Conservation (phyloP, 2,113 vertebrate genomes). For the Podiceps cristatus region DNA sequence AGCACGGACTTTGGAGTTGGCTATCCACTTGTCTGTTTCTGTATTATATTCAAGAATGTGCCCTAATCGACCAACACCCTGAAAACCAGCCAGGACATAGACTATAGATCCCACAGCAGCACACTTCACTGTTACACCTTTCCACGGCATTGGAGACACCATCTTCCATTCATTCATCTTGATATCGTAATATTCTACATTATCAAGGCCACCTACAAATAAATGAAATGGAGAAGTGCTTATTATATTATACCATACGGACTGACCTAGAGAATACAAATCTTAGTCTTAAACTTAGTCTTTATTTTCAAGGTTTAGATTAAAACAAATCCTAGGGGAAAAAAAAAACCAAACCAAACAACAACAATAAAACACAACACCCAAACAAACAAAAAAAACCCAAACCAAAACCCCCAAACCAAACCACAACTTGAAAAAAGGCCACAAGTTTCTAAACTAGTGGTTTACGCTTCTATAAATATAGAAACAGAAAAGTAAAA, state of each 20-base stretch:
- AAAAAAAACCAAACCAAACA: not conserved
- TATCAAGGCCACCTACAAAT: conserved; percentile 91
- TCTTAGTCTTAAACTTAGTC: not conserved
- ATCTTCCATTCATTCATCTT: conserved; percentile 92
- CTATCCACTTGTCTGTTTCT: conserved; percentile 93
- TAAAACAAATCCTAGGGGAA: not conserved
- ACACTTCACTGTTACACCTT: conserved; percentile 95
- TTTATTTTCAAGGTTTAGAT: not conserved
- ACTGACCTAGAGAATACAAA: not conserved
- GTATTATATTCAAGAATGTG: conserved; percentile 95
- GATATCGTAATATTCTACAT: conserved; percentile 95
- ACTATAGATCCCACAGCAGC: conserved; percentile 90
- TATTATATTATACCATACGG: not conserved
- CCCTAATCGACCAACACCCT: conserved; percentile 94
- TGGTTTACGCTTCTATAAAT: not conserved
- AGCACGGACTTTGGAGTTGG: conserved; percentile 93
- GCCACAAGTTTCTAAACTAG: not conserved
- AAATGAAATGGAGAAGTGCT: conserved; percentile 41
- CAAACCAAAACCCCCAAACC: no score
- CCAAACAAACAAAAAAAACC: no score
- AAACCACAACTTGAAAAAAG: not conserved
- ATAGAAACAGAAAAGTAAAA: not conserved
- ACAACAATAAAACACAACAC: no score
- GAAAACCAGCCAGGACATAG: conserved; percentile 95
- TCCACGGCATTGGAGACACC: conserved; percentile 94